Evolutionary conservation across 1,140 invertebrate genomes (phyloP).

Genomic region (Scaptodrosophila lebanonensis): DNA sequence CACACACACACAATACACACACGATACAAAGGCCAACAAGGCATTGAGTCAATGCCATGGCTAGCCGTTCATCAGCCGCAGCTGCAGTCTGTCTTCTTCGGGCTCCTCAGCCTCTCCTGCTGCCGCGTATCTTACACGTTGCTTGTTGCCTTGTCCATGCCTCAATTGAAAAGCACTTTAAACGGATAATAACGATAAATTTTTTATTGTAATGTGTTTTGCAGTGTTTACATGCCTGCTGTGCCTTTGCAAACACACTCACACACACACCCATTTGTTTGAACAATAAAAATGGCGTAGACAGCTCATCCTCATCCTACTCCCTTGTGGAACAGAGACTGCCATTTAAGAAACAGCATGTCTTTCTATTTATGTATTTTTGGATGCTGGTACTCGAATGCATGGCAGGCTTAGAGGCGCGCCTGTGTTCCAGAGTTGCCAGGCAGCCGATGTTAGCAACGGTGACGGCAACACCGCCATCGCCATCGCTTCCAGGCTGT

Average conservation of each 20-base stretch:
- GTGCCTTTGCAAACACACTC: conserved; percentile 32
- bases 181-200: conserved; percentile 71
- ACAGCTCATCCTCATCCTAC: too few relatives aligned
- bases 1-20: not conserved
- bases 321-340: too few relatives aligned
- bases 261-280: too few relatives aligned
- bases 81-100: conserved; percentile 33
- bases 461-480: not conserved
- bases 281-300: too few relatives aligned
- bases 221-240: conserved; percentile 65
- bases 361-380: conserved; percentile 57
- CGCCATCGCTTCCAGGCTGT: conserved; percentile 56
- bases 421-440: too few relatives aligned
- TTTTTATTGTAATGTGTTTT: conserved; percentile 72
- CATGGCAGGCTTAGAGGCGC: too few relatives aligned
- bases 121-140: not conserved
- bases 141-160: conserved; percentile 27
- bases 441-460: conserved; percentile 7
- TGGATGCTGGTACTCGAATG: conserved; percentile 26
- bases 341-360: conserved; percentile 64
- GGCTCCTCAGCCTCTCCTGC: too few relatives aligned
- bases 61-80: conserved; percentile 28
- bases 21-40: conserved; percentile 8
- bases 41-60: conserved; percentile 10
- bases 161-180: conserved; percentile 73